These are phyloP conservation scores for Platycercus adscitus DNA, from an alignment of 2,113 vertebrate species.

Conservation along the genomic window DNA sequence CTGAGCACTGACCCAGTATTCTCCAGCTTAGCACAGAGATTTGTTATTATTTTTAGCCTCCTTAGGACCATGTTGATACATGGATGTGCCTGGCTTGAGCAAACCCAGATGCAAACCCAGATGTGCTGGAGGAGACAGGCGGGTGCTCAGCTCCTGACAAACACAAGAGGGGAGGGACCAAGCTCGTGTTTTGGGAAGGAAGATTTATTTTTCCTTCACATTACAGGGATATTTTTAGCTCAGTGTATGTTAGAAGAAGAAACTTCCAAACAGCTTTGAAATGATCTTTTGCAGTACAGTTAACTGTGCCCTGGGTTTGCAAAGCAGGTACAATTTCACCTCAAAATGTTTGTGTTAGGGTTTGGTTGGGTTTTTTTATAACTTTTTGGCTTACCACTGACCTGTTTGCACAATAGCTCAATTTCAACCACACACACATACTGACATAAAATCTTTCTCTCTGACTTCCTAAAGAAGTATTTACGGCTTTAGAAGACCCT, in stretches of 20 bases:
- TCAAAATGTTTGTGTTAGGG: neutral
- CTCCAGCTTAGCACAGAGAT: no score
- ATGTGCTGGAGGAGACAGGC: accelerated
- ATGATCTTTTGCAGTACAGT: neutral
- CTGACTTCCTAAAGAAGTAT: neutral
- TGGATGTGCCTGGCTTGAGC: neutral
- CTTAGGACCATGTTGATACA: neutral
- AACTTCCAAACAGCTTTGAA: neutral
- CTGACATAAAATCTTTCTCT: neutral
- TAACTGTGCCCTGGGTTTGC: neutral
- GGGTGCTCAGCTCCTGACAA: neutral
- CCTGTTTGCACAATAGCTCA: neutral
- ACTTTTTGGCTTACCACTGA: neutral
- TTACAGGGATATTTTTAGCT: neutral
- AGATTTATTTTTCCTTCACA: neutral
- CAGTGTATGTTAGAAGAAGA: neutral
- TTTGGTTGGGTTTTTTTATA: neutral
- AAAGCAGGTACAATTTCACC: neutral
- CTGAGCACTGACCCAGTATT: neutral
- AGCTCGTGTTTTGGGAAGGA: neutral
- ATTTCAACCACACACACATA: neutral
- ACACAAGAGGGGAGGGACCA: neutral
- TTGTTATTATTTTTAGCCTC: neutral
- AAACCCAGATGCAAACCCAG: neutral
- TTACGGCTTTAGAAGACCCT: neutral